phyloP scores from a whole-genome alignment of 1,140 invertebrate genomes.

The Platyura marginata region DNA sequence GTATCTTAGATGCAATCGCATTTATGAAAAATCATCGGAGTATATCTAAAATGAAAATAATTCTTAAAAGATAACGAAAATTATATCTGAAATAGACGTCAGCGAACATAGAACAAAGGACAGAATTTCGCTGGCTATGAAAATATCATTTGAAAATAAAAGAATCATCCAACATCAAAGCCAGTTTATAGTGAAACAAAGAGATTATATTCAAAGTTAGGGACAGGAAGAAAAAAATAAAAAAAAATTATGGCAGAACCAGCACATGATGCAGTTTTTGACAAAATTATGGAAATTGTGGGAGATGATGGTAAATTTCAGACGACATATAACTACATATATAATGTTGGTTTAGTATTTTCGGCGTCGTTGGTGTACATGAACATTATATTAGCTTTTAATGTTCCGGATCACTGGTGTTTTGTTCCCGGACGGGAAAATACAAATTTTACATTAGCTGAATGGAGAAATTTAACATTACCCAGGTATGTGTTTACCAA shows the following conservation, averaged over 20 bases:
- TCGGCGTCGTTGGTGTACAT: conserved; percentile 25
- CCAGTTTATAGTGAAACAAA: too few species aligned
- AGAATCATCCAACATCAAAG: too few species aligned
- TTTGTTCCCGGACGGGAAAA: conserved; percentile 26
- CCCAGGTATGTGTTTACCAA: conserved; percentile 29
- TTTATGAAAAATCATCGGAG: too few species aligned
- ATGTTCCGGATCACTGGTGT: conserved; percentile 35
- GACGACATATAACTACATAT: conserved; percentile 26
- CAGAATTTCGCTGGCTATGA: too few species aligned
- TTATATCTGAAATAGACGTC: too few species aligned
- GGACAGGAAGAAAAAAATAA: neutral
- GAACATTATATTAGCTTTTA: conserved; percentile 29
- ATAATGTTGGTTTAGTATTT: conserved; percentile 22
- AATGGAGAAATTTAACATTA: conserved; percentile 29
- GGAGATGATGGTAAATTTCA: conserved; percentile 32
- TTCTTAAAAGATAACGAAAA: too few species aligned
- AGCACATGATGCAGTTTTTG: conserved; percentile 14
- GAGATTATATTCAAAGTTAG: too few species aligned
- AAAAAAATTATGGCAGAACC: neutral
- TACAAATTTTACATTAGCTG: conserved; percentile 24
- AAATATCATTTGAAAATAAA: too few species aligned
- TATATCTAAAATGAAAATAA: too few species aligned
- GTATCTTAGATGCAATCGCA: too few species aligned
- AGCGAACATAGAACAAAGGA: too few species aligned
- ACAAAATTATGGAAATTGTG: conserved; percentile 27